phyloP scores from a whole-genome alignment of 2,797 vertebrate species.

The Odontamblyopus lacepedii region DNA sequence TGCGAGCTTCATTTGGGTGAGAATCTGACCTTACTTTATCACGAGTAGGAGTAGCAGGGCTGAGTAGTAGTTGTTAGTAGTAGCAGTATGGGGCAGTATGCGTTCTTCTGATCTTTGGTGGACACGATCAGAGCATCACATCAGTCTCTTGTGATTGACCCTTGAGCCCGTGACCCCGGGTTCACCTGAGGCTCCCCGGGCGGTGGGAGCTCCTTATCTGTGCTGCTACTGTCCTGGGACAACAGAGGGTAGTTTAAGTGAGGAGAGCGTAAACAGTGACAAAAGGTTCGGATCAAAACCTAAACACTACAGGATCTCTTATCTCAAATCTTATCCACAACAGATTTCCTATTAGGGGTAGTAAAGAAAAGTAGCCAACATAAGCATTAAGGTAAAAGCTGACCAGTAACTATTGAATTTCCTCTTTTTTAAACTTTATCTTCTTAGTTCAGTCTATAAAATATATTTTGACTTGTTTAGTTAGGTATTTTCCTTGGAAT shows the following conservation, averaged over 20 bases:
- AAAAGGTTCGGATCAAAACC: neutral
- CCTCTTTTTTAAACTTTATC: no score
- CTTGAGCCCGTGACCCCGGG: constrained; percentile 50
- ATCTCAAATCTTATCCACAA: neutral
- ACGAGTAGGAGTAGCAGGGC: neutral
- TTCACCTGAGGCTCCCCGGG: constrained; percentile 60
- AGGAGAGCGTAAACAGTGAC: neutral
- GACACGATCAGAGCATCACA: constrained; percentile 71
- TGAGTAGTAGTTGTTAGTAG: neutral
- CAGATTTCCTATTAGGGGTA: neutral
- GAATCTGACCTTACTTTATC: neutral
- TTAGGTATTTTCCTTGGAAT: no score
- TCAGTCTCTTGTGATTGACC: constrained; percentile 69
- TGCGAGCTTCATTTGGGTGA: neutral
- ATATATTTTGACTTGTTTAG: no score
- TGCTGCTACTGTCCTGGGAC: constrained; percentile 61
- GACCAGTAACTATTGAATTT: no score
- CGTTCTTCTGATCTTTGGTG: constrained; percentile 72
- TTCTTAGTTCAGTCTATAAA: no score
- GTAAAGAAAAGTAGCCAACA: neutral
- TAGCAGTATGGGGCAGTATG: neutral
- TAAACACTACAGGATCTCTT: neutral
- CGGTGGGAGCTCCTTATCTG: constrained; percentile 66
- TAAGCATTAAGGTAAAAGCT: no score
- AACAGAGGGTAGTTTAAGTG: neutral